Base-by-base conservation (phyloP, 2,113 vertebrate species). In the Vulpes lagopus region DNA sequence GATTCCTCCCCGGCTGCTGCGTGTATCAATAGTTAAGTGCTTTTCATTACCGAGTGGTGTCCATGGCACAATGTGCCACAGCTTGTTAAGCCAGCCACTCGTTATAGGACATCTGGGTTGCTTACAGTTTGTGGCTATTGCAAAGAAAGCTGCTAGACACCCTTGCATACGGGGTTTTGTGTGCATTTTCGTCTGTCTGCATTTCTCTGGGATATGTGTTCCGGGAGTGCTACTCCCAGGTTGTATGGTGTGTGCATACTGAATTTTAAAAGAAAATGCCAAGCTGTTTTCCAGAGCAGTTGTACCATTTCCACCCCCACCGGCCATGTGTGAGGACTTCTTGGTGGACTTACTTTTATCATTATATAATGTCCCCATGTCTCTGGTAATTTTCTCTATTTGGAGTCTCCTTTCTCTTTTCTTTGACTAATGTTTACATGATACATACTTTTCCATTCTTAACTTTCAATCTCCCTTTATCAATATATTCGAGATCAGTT, bases 31-130 rank as follows among this genome's bases (percentile, higher is more conserved):
- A n/a, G 59, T 6, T 12, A 49, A 12, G 2, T 16, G 20, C 3
- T 12, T n/a, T 32, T 11, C 43, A 20, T 1, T 17, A 8, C 59
- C 27, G 88, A 19, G 3, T 8, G 4, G 43, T 8, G 38, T 20
- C 43, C 88, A 14, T 0, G 1, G 43, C 53, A 0, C 2, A 14
- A 17, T 1, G 15, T 9, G 88, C 43, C 60, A 14, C 51, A 6
- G 89, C 17, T 19, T 8, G 22, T 35, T 2, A 27, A 30, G 11
- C 76, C 20, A 4, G 6, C 51, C 32, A 0, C 74, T 49, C 27
- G 2, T 32, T 11, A 32, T 32, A 49, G 51, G 76, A 23, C n/a
- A 16, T 2, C 62, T 57, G 51, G 19, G 62, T 11, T 16, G 51
- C 2, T 1, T 49, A 78, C n/a, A 23, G n/a, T n/a, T 32, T 1